phyloP scores from a whole-genome alignment of 1,140 invertebrate species.

The Drosophila nikananu region DNA sequence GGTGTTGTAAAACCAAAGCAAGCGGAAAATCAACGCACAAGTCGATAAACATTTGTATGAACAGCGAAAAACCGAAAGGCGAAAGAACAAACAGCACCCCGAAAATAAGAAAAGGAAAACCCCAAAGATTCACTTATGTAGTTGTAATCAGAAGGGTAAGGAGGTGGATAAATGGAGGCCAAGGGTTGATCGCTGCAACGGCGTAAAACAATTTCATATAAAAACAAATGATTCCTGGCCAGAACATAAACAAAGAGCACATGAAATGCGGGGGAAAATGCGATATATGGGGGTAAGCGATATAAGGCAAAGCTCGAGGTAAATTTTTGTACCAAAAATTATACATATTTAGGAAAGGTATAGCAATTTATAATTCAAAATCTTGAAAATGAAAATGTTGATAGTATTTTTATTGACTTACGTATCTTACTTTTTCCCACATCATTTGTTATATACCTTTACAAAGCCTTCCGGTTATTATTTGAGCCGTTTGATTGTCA shows the following conservation, averaged over 20 bases:
- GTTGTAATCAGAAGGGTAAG: slow-evolving; percentile 9
- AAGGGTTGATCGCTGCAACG: slow-evolving; percentile 16
- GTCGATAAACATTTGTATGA: slow-evolving; percentile 76
- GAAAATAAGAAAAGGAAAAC: slow-evolving; percentile 24
- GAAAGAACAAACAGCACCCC: slow-evolving; percentile 10
- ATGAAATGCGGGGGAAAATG: not conserved
- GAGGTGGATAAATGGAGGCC: not conserved
- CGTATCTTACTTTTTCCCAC: too few species aligned
- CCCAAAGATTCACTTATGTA: slow-evolving; percentile 56
- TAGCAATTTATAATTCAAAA: not conserved
- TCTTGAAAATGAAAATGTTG: not conserved
- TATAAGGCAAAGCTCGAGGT: not conserved
- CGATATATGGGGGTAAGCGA: not conserved
- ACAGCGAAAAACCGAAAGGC: slow-evolving; percentile 37
- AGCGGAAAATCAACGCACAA: slow-evolving; percentile 80
- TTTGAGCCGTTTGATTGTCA: too few species aligned
- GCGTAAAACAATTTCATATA: slow-evolving; percentile 69
- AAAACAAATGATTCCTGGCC: slow-evolving; percentile 64
- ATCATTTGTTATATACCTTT: too few species aligned
- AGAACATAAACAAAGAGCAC: slow-evolving; percentile 36
- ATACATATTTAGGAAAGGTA: not conserved
- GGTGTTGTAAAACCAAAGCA: slow-evolving; percentile 72
- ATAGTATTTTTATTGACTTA: too few species aligned
- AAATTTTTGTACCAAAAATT: not conserved
- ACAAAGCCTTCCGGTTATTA: too few species aligned